Evolutionary conservation across 2,888 invertebrate species (phyloP).

Genomic region (Nephrotoma flavescens): DNA sequence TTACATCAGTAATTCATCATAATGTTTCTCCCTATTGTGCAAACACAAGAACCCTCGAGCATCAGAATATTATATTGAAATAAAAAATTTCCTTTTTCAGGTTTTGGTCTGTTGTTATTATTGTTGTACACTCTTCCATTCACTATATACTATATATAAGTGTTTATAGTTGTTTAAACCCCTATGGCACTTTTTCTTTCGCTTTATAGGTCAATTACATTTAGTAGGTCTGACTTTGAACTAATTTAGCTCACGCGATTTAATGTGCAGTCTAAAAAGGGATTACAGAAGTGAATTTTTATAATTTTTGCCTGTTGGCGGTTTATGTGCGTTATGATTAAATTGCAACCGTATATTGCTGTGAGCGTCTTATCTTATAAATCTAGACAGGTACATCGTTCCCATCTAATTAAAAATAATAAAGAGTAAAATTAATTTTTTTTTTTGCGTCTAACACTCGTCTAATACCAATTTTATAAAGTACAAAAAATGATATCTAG

Average conservation of each 20-base stretch:
- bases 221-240: background rate
- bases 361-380: background rate
- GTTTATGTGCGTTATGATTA: background rate
- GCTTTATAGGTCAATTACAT: background rate
- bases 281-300: background rate
- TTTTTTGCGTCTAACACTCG: background rate
- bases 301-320: background rate
- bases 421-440: background rate
- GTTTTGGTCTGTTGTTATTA: background rate
- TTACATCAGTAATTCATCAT: background rate
- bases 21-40: background rate
- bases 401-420: background rate
- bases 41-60: background rate
- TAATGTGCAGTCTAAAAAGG: background rate
- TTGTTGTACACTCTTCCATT: background rate
- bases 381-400: background rate
- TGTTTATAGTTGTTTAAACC: background rate
- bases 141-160: background rate
- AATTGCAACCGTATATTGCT: background rate
- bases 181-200: background rate
- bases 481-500: background rate
- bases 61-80: background rate
- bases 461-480: background rate
- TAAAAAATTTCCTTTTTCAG: background rate
- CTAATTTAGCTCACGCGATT: background rate